These are phyloP conservation scores for Gulo gulo DNA, from an alignment of 2,113 vertebrate species.

Conservation along the genomic window DNA sequence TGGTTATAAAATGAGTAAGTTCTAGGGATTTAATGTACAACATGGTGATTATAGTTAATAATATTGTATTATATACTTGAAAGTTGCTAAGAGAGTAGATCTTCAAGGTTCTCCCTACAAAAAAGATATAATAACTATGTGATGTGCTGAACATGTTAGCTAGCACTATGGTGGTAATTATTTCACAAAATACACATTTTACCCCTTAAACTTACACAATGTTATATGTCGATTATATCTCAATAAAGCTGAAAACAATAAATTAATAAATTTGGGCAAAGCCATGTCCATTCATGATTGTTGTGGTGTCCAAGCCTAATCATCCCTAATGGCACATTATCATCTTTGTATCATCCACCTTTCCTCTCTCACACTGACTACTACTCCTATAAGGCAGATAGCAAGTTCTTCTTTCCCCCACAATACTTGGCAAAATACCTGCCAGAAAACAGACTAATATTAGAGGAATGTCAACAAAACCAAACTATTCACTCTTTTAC, in stretches of 20 bases:
- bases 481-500: not conserved
- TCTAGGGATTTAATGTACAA: not conserved
- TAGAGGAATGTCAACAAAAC: not conserved
- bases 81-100: not conserved
- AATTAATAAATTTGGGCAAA: not conserved
- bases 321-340: not conserved
- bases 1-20: not conserved
- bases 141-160: not conserved
- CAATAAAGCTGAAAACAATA: not conserved
- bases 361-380: not conserved
- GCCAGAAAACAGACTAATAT: not conserved
- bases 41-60: not conserved
- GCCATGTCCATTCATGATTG: not conserved
- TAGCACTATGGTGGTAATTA: not conserved
- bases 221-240: not conserved
- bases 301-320: not conserved
- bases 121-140: not conserved
- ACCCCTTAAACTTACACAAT: not conserved
- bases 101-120: not conserved
- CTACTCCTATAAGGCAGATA: not conserved
- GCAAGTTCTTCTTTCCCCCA: not conserved
- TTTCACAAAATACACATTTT: not conserved
- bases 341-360: not conserved
- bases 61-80: not conserved
- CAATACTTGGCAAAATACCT: not conserved